These are phyloP conservation scores for Cephus pygmeus DNA, from an alignment of 2,888 invertebrate species.

Conservation along the genomic window DNA sequence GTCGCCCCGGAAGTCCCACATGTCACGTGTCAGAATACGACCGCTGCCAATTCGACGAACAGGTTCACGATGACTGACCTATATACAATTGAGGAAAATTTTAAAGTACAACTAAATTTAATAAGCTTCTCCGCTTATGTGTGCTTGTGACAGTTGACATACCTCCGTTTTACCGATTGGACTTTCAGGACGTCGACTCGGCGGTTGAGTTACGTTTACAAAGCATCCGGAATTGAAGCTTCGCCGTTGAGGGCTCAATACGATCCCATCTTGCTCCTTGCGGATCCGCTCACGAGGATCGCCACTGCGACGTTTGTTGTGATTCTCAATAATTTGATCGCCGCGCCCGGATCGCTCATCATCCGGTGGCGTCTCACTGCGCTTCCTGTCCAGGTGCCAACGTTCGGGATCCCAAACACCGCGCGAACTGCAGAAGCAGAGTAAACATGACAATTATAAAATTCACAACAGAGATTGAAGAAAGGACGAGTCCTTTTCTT, in stretches of 20 bases:
- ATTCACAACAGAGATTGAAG: constrained; percentile 7
- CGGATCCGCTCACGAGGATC: constrained; percentile 83
- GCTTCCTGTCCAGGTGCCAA: constrained; percentile 70
- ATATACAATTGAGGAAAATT: constrained; percentile 2
- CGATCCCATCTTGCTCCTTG: constrained; percentile 86
- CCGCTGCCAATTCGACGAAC: constrained; percentile 86
- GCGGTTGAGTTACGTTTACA: constrained; percentile 67
- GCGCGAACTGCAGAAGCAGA: constrained; percentile 56
- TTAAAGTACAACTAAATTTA: too few species aligned
- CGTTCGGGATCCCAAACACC: constrained; percentile 69
- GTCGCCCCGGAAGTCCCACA: constrained; percentile 69
- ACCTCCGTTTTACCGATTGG: constrained; percentile 64
- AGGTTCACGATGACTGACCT: constrained; percentile 63
- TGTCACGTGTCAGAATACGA: constrained; percentile 79
- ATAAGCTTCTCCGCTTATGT: too few species aligned
- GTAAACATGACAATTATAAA: constrained; percentile 46
- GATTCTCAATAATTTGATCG: constrained; percentile 57
- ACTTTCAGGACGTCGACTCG: constrained; percentile 60
- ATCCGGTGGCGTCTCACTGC: constrained; percentile 73
- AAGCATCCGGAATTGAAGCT: constrained; percentile 91
- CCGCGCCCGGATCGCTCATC: constrained; percentile 70
- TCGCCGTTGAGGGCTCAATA: constrained; percentile 86
- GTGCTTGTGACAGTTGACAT: constrained; percentile 6
- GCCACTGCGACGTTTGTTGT: constrained; percentile 68
- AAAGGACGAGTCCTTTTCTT: background rate